Evolutionary conservation across 1,140 invertebrate genomes (phyloP), one percentile per base, ranked within the genome.

Genomic region (Ceratina australensis): DNA sequence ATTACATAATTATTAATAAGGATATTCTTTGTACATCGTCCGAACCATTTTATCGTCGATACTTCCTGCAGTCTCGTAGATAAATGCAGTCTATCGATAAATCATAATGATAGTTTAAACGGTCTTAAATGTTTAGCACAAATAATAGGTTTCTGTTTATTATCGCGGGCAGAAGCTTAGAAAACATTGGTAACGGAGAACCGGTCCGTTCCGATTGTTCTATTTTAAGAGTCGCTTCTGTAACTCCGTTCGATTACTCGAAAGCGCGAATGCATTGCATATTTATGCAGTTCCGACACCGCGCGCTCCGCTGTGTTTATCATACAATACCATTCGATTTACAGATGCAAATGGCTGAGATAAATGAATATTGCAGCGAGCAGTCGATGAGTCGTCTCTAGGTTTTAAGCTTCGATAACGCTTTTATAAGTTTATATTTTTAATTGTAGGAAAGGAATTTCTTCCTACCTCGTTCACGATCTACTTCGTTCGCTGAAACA

Each of bases 301-400:
- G n/a, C 20, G 18, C n/a, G 10, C 50, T 52, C 80, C 24, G 22
- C 18, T 52, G 3, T 56, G 24, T 72, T 82, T 81, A 69, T 22
- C 81, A 83, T 78, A 83, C 67, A 81, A 78, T 83, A 22, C 28
- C 3, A 5, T 20, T 57, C 49, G 72, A 15, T 42, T 52, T 13
- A 12, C 50, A 15, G 2, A 13, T 15, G 13, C 13, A 75, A 22
- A 28, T 57, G 18, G 13, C 16, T 8, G 13, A 5, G 52, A 59
- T 56, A 61, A 61, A 42, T 60, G 61, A 68, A 80, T 71, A 76
- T 76, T 61, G 50, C 65, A 60, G 5, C 42, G 52, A 20, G 54
- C 75, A 68, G 66, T 68, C 54, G 18, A 78, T 61, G 57, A 67
- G 18, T 10, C 18, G n/a, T 26, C 12, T 50, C 16, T 24, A 22